Percentiles rank a stretch among this genome's conserved stretches.
Evolutionary conservation across 2,113 vertebrate genomes (phyloP).

Genomic region (Cyanoderma ruficeps): DNA sequence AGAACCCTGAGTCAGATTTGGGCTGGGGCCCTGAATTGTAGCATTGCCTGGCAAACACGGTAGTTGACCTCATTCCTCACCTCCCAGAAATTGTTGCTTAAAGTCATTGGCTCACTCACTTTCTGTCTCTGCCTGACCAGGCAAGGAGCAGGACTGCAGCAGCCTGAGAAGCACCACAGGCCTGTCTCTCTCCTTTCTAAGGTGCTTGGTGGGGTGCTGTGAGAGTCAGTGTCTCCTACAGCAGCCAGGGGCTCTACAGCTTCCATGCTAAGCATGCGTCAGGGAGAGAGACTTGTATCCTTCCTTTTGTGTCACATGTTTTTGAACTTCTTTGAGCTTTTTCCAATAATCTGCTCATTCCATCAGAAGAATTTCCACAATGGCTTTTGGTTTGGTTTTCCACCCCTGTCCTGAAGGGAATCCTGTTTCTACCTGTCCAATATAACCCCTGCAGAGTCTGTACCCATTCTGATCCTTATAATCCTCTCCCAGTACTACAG

Average conservation of each 20-base stretch:
- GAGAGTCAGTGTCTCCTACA: neutral
- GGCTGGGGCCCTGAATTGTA: neutral
- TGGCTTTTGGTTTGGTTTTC: neutral
- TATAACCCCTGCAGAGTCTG: neutral
- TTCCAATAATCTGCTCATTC: neutral
- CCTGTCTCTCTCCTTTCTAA: neutral
- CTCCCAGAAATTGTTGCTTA: neutral
- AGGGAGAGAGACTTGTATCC: neutral
- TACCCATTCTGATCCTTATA: neutral
- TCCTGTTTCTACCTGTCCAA: neutral
- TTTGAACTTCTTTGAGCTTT: neutral
- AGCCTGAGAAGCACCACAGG: neutral
- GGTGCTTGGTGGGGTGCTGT: neutral
- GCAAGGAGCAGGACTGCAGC: neutral
- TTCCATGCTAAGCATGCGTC: rapidly evolving
- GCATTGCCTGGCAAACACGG: neutral
- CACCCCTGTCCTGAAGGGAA: neutral
- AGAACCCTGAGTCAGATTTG: neutral
- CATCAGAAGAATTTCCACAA: neutral
- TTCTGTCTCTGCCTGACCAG: neutral
- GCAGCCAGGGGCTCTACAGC: neutral
- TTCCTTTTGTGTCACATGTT: neutral
- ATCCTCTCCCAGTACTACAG: neutral
- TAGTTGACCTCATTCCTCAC: neutral
- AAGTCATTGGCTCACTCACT: neutral